Conservation (phyloP, 2,797 vertebrate species). For the Acomys russatus region DNA sequence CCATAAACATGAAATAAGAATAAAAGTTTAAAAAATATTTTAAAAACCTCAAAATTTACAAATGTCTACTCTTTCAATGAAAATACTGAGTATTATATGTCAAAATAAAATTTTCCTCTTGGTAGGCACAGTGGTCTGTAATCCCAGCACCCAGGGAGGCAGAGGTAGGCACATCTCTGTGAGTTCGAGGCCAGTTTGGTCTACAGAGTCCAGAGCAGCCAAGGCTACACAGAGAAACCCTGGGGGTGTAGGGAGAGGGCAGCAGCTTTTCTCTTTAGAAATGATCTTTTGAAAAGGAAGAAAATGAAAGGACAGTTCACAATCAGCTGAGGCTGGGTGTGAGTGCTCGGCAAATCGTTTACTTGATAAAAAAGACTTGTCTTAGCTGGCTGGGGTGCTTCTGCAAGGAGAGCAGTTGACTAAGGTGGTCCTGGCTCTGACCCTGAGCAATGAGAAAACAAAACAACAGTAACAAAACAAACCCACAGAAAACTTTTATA, state of each 20-base stretch:
- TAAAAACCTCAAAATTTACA: not conserved
- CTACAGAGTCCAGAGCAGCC: too few relatives aligned
- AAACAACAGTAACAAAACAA: not conserved
- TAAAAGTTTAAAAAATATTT: not conserved
- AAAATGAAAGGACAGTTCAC: slow-evolving; percentile 43
- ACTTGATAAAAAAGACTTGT: not conserved
- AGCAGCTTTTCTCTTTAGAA: not conserved
- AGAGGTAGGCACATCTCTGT: too few relatives aligned
- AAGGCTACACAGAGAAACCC: too few relatives aligned
- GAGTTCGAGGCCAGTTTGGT: too few relatives aligned
- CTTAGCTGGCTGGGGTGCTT: not conserved
- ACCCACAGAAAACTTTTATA: not conserved
- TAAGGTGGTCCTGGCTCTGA: not conserved
- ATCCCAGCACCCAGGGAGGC: too few relatives aligned
- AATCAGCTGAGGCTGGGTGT: not conserved
- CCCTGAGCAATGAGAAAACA: not conserved
- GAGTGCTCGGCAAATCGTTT: not conserved
- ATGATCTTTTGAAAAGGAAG: not conserved
- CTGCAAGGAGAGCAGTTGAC: not conserved
- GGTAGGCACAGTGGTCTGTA: too few relatives aligned
- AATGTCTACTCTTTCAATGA: slow-evolving; percentile 16
- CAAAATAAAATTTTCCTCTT: not conserved
- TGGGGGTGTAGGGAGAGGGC: too few relatives aligned
- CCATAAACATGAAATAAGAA: not conserved
- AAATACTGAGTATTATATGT: not conserved